Evolutionary conservation across 2,888 invertebrate species (phyloP).

Genomic region (Lydus trimaculatus): DNA sequence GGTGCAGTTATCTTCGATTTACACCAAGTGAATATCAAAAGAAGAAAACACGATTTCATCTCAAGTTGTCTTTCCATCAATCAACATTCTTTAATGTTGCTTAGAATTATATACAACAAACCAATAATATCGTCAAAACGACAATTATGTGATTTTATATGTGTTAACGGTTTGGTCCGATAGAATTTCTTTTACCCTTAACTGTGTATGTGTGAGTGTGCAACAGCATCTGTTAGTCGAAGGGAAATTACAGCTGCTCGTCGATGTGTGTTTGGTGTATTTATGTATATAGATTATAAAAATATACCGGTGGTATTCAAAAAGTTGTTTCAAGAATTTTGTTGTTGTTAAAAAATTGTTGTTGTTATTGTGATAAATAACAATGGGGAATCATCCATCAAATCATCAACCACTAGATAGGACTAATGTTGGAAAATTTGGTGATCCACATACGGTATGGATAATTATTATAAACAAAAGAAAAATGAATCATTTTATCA

Average conservation of each 20-base stretch:
- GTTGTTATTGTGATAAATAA: slow-evolving; percentile 41
- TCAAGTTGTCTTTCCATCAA: slow-evolving; percentile 17
- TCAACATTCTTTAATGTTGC: slow-evolving; percentile 38
- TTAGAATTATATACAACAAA: slow-evolving; percentile 1
- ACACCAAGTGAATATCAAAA: slow-evolving; percentile 38
- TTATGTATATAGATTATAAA: slow-evolving; percentile 27
- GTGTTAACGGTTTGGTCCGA: slow-evolving; percentile 29
- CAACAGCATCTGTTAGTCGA: slow-evolving; percentile 53
- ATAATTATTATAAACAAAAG: slow-evolving; percentile 34
- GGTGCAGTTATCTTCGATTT: no score
- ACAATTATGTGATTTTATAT: slow-evolving; percentile 19
- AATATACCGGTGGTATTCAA: slow-evolving; percentile 34
- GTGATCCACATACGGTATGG: slow-evolving; percentile 58
- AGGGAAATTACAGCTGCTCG: slow-evolving; percentile 48
- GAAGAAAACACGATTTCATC: neutral
- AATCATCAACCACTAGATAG: slow-evolving; percentile 84
- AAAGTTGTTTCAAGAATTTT: slow-evolving; percentile 26
- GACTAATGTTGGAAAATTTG: slow-evolving; percentile 64
- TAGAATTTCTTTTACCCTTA: slow-evolving; percentile 38
- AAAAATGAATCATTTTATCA: neutral
- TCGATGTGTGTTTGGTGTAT: slow-evolving; percentile 26
- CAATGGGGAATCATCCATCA: slow-evolving; percentile 85
- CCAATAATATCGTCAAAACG: slow-evolving; percentile 16
- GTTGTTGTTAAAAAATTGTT: slow-evolving; percentile 24
- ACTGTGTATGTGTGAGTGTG: slow-evolving; percentile 49